Percentiles rank a stretch among this genome's conserved stretches.
phyloP scores from a whole-genome alignment of 2,888 invertebrate species.

The Coenonympha glycerion region DNA sequence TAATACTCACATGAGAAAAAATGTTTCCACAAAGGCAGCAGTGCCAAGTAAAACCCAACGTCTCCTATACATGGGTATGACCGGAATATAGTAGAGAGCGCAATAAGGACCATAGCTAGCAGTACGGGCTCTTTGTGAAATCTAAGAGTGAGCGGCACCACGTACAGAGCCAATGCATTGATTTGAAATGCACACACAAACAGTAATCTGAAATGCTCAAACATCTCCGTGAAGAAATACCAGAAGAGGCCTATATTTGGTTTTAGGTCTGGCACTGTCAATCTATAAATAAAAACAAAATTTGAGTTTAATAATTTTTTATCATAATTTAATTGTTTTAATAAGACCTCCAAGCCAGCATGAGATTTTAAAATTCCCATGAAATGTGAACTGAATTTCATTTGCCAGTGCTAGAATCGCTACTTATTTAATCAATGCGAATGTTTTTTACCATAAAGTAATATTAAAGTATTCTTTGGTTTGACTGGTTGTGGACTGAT shows the following conservation, averaged over 20 bases:
- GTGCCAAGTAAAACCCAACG: slow-evolving; percentile 91
- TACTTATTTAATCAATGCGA: too few relatives aligned
- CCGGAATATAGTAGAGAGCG: slow-evolving; percentile 91
- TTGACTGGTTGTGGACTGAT: too few relatives aligned
- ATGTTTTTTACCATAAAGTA: too few relatives aligned
- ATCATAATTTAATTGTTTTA: neutral
- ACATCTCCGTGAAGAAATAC: slow-evolving; percentile 99
- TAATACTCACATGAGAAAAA: slow-evolving; percentile 86
- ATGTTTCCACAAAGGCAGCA: slow-evolving; percentile 94
- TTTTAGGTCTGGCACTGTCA: slow-evolving; percentile 93
- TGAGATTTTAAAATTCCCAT: too few relatives aligned
- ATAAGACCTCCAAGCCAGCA: too few relatives aligned
- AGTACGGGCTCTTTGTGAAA: slow-evolving; percentile 87
- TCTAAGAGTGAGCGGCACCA: slow-evolving; percentile 89
- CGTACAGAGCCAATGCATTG: slow-evolving; percentile 92
- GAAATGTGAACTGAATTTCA: too few relatives aligned
- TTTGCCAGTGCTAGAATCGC: too few relatives aligned
- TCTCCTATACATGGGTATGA: slow-evolving; percentile 98
- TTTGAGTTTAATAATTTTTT: neutral
- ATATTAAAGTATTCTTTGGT: too few relatives aligned
- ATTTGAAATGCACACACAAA: slow-evolving; percentile 98
- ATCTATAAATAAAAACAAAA: slow-evolving; percentile 68
- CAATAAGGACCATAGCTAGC: slow-evolving; percentile 85
- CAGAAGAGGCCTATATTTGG: slow-evolving; percentile 99
- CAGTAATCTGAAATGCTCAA: slow-evolving; percentile 96